Evolutionary conservation across 2,797 vertebrate species (phyloP).

Genomic region (Triplophysa bombifrons): DNA sequence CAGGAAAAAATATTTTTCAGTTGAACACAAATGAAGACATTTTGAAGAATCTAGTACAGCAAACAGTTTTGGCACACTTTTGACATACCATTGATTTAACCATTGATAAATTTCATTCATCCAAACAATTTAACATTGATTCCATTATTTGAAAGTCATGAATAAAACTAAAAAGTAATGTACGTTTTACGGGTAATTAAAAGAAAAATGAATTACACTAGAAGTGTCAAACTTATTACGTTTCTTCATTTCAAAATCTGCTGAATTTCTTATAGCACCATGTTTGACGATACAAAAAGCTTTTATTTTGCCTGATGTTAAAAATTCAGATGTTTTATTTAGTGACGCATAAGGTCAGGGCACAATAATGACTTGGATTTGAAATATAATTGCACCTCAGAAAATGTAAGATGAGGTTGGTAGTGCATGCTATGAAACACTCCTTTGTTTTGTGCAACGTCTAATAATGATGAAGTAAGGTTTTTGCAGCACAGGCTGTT

Average conservation of each 20-base stretch:
- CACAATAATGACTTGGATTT: slow-evolving; percentile 28
- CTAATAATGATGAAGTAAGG: slow-evolving; percentile 37
- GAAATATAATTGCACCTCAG: slow-evolving; percentile 31
- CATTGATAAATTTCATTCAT: not conserved
- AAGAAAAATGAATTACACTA: not conserved
- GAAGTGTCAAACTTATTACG: not conserved
- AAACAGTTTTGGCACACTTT: too few relatives aligned
- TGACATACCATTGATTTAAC: not conserved
- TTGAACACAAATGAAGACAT: too few relatives aligned
- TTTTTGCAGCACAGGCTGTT: slow-evolving; percentile 39
- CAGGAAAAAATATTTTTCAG: too few relatives aligned
- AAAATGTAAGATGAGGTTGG: slow-evolving; percentile 39
- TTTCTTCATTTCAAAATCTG: not conserved
- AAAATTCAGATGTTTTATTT: slow-evolving; percentile 41
- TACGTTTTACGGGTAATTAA: not conserved
- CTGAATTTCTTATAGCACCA: not conserved
- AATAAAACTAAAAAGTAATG: too few relatives aligned
- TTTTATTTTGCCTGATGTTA: slow-evolving; percentile 16
- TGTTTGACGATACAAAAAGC: slow-evolving; percentile 3
- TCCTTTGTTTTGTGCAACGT: slow-evolving; percentile 38
- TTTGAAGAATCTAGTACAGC: too few relatives aligned
- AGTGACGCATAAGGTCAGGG: slow-evolving; percentile 27
- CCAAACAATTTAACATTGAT: slow-evolving; percentile 22
- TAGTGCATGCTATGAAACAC: slow-evolving; percentile 32
- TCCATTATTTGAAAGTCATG: too few relatives aligned